phyloP scores from a whole-genome alignment of 2,888 invertebrate genomes.

The Melolontha melolontha region DNA sequence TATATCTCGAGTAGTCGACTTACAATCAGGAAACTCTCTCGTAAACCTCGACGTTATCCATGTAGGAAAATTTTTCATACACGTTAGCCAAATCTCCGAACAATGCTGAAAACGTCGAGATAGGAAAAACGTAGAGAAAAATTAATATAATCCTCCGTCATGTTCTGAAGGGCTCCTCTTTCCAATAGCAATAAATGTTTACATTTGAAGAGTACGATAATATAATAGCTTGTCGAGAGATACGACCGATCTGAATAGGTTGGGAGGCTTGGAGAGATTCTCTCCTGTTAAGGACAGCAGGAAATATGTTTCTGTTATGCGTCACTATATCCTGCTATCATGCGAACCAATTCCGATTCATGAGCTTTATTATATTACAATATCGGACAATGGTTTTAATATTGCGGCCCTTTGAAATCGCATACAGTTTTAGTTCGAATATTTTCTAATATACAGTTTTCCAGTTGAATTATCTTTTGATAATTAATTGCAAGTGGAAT shows the following conservation, averaged over 20 bases:
- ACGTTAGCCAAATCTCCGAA: conserved; percentile 6
- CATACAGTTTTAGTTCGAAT: conserved; percentile 15
- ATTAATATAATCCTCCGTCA: conserved; percentile 25
- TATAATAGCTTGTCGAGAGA: conserved; percentile 61
- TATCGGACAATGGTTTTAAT: conserved; percentile 38
- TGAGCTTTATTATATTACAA: conserved; percentile 39
- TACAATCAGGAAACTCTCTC: conserved; percentile 47
- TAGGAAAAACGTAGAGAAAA: conserved; percentile 27
- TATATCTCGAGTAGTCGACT: conserved; percentile 42
- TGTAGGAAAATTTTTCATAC: conserved; percentile 11
- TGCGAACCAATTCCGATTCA: conserved; percentile 37
- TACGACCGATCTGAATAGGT: conserved; percentile 58
- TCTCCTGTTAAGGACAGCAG: conserved; percentile 61
- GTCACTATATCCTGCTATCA: conserved; percentile 50
- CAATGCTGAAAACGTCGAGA: conserved; percentile 10
- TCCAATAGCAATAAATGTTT: conserved; percentile 61
- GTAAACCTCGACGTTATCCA: conserved; percentile 40
- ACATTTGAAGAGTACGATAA: conserved; percentile 56
- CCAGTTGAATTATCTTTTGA: conserved; percentile 5
- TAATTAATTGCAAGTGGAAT: no score
- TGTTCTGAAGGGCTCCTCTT: conserved; percentile 46
- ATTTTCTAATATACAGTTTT: conserved; percentile 19
- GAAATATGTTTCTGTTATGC: conserved; percentile 60
- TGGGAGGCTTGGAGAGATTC: conserved; percentile 49
- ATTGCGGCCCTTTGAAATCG: conserved; percentile 8